These are phyloP conservation scores for Saxidomus purpurata DNA, from an alignment of 1,140 invertebrate genomes.

Conservation along the genomic window DNA sequence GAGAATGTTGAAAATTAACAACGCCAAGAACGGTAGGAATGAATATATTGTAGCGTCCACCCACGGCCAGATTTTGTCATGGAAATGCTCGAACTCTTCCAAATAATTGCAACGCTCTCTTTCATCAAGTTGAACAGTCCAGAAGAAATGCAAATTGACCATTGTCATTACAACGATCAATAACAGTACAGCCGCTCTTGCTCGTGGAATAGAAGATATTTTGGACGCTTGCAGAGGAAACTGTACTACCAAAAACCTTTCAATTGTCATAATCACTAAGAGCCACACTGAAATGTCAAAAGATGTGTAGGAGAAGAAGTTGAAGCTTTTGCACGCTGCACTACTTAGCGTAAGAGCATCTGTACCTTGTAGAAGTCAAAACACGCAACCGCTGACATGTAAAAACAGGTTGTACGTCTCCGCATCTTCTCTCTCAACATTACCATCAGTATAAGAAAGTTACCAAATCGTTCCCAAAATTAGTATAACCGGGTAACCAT, in stretches of 20 bases:
- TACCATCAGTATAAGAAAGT: not conserved
- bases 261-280: slow-evolving; percentile 6
- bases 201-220: not conserved
- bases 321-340: slow-evolving; percentile 1
- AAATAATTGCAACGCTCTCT: not conserved
- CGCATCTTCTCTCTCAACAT: slow-evolving; percentile 19
- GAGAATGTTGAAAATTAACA: slow-evolving; percentile 9
- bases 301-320: slow-evolving; percentile 6
- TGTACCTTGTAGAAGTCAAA: not conserved
- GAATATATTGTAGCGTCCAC: not conserved
- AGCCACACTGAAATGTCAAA: slow-evolving; percentile 30
- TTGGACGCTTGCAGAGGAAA: slow-evolving; percentile 19
- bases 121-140: slow-evolving; percentile 13
- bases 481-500: slow-evolving; percentile 13
- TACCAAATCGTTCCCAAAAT: slow-evolving; percentile 6
- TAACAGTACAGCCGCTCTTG: not conserved
- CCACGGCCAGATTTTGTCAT: slow-evolving; percentile 25
- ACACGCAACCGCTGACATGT: not conserved
- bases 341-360: not conserved
- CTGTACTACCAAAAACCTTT: not conserved
- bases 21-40: not conserved
- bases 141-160: slow-evolving; percentile 13
- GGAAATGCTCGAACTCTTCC: slow-evolving; percentile 21
- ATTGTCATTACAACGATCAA: not conserved
- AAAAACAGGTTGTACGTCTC: not conserved